Evolutionary conservation across 2,113 vertebrate species (phyloP).

Genomic region (Charadrius vociferus): DNA sequence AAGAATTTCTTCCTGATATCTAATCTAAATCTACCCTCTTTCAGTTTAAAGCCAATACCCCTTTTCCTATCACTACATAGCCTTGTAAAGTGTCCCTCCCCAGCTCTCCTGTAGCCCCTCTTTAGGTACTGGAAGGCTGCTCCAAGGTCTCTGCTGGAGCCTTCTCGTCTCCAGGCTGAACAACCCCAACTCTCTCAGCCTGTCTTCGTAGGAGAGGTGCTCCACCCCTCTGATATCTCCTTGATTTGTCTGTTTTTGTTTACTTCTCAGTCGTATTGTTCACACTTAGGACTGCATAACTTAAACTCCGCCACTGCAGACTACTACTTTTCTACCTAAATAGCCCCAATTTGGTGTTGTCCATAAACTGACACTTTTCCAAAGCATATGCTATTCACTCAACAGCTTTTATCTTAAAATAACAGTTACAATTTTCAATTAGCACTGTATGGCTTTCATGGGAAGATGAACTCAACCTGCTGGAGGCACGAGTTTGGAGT

Average conservation of each 20-base stretch:
- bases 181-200: neutral
- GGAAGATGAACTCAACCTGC: neutral
- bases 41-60: neutral
- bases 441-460: neutral
- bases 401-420: neutral
- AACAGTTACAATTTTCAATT: neutral
- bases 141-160: neutral
- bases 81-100: neutral
- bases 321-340: neutral
- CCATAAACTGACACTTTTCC: neutral
- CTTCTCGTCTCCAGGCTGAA: neutral
- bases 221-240: neutral
- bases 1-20: neutral
- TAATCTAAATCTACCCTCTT: neutral
- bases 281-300: neutral
- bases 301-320: neutral
- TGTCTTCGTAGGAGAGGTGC: neutral
- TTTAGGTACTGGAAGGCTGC: neutral
- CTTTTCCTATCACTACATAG: neutral
- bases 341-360: neutral
- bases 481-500: neutral
- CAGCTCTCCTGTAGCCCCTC: neutral
- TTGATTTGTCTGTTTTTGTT: neutral
- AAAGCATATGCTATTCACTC: neutral
- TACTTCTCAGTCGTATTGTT: neutral